These are phyloP conservation scores for Cosmia pyralina DNA, from an alignment of 2,888 invertebrate genomes.

Conservation along the genomic window DNA sequence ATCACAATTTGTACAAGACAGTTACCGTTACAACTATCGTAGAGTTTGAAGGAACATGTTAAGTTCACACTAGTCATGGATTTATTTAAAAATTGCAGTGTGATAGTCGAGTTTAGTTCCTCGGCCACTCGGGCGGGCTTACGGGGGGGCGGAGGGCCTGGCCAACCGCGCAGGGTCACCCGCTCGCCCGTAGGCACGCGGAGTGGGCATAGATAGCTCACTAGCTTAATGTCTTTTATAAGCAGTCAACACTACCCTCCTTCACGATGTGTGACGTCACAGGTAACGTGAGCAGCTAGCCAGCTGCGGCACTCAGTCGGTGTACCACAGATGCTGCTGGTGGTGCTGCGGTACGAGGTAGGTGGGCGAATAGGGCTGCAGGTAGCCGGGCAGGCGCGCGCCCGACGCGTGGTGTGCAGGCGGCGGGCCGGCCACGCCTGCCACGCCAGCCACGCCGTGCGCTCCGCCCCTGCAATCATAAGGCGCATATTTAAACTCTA, in stretches of 20 bases:
- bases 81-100: slow-evolving; percentile 87
- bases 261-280: background rate
- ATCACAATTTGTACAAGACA: slow-evolving; percentile 71
- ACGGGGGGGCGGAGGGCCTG: slow-evolving; percentile 8
- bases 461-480: slow-evolving; percentile 56
- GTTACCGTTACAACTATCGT: slow-evolving; percentile 62
- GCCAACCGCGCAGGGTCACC: background rate
- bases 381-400: slow-evolving; percentile 86
- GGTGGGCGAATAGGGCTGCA: slow-evolving; percentile 88
- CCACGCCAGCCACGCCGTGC: slow-evolving; percentile 83
- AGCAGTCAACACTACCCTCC: background rate
- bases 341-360: slow-evolving; percentile 84
- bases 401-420: slow-evolving; percentile 96
- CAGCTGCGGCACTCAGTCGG: slow-evolving; percentile 87
- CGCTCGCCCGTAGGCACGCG: slow-evolving; percentile 33
- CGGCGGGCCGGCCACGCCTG: slow-evolving; percentile 94
- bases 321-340: slow-evolving; percentile 95
- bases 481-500: background rate
- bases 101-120: slow-evolving; percentile 73
- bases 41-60: slow-evolving; percentile 65
- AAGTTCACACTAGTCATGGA: slow-evolving; percentile 84
- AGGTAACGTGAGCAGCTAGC: background rate
- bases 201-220: slow-evolving; percentile 27
- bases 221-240: slow-evolving; percentile 43
- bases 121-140: slow-evolving; percentile 50